These are phyloP conservation scores for Spilogale gracilis DNA, from an alignment of 2,113 vertebrate genomes.

Conservation along the genomic window DNA sequence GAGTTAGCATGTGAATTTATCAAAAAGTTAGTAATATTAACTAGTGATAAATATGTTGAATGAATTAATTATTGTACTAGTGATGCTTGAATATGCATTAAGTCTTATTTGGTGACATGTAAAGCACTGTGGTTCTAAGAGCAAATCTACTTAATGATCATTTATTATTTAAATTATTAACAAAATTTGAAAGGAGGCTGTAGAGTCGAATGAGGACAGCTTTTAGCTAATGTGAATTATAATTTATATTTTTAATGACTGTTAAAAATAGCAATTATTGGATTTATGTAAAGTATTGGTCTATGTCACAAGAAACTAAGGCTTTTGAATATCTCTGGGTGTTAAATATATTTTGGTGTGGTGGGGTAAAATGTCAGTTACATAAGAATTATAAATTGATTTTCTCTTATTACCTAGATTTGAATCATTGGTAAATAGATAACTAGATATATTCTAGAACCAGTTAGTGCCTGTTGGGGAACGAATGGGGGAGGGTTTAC, in stretches of 20 bases:
- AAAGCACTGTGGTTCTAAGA: conserved; percentile 22
- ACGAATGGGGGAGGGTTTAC: conserved; percentile 66
- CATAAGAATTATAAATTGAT: conserved; percentile 48
- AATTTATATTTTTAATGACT: conserved; percentile 58
- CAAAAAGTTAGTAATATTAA: background rate
- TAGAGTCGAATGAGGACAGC: conserved; percentile 25
- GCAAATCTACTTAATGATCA: conserved; percentile 31
- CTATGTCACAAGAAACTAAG: conserved; percentile 42
- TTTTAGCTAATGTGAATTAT: conserved; percentile 56
- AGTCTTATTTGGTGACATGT: conserved; percentile 46
- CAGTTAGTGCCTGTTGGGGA: background rate
- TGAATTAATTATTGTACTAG: conserved; percentile 1
- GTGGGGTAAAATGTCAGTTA: conserved; percentile 51
- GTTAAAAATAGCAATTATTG: background rate
- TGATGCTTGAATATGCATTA: conserved; percentile 30
- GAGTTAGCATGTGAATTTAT: conserved; percentile 14
- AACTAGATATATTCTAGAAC: conserved; percentile 83
- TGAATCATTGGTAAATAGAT: conserved; percentile 76
- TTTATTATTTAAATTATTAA: conserved; percentile 55
- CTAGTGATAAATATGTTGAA: conserved; percentile 24
- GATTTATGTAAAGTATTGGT: conserved; percentile 47
- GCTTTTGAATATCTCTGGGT: conserved; percentile 26
- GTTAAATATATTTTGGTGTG: conserved; percentile 56
- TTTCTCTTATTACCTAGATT: conserved; percentile 47
- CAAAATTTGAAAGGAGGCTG: conserved; percentile 56